These are phyloP conservation scores for Limnephilus lunatus DNA, from an alignment of 2,888 invertebrate genomes.

Conservation along the genomic window DNA sequence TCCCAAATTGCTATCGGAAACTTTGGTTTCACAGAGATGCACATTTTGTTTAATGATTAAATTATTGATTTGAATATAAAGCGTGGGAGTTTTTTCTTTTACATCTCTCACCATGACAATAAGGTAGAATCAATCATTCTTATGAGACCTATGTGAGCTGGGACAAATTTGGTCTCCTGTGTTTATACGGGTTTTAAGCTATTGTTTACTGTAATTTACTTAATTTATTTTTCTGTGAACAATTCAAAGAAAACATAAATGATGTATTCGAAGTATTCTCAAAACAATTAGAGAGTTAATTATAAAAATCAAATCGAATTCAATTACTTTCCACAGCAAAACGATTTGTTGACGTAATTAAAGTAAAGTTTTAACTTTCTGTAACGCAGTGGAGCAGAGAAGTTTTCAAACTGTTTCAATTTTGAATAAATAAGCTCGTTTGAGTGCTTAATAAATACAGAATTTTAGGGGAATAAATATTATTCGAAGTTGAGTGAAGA, in stretches of 20 bases:
- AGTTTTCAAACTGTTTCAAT: conserved; percentile 24
- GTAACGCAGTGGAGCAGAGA: not conserved
- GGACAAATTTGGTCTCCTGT: too few species aligned
- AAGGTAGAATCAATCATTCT: too few species aligned
- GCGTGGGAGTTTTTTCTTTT: too few species aligned
- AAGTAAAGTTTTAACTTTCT: not conserved
- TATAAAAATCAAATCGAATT: not conserved
- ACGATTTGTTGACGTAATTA: not conserved
- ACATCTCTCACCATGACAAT: too few species aligned
- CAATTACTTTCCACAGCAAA: not conserved
- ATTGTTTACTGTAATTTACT: too few species aligned
- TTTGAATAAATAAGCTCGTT: conserved; percentile 27
- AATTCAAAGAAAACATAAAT: not conserved
- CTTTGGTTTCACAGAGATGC: too few species aligned
- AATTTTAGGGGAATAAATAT: conserved; percentile 32
- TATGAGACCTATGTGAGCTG: too few species aligned
- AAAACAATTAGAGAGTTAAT: not conserved
- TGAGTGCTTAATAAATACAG: conserved; percentile 23
- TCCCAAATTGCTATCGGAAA: too few species aligned
- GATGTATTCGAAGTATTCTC: not conserved
- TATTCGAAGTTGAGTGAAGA: conserved; percentile 26
- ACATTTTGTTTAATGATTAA: too few species aligned
- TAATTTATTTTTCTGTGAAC: too few species aligned
- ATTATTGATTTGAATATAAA: too few species aligned
- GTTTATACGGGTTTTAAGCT: too few species aligned